phyloP scores from a whole-genome alignment of 53 echinoderm and acorn worm genomes.

The Echinometra lucunter region DNA sequence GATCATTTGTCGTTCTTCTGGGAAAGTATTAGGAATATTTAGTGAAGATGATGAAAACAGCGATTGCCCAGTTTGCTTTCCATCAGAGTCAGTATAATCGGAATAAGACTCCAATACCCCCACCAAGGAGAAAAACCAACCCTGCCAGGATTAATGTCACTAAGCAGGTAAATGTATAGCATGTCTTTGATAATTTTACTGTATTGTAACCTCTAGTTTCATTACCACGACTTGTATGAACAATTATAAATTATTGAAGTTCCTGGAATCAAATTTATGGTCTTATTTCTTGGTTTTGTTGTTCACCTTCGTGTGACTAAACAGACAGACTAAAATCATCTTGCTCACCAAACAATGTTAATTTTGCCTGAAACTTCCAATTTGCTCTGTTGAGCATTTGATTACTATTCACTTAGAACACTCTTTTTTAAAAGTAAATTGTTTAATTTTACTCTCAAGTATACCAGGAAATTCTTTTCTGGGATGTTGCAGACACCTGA shows the following conservation, averaged over 20 bases:
- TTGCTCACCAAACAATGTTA: no score
- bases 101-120: conserved; percentile 35
- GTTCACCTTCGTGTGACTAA: no score
- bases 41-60: conserved; percentile 53
- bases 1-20: background rate
- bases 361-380: background rate
- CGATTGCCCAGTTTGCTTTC: conserved; percentile 64
- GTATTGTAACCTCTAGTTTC: no score
- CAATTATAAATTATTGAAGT: background rate
- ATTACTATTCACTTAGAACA: background rate
- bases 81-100: conserved; percentile 53
- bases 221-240: background rate
- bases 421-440: background rate
- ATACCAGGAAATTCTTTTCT: background rate
- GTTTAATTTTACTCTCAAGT: background rate
- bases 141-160: conserved; percentile 11
- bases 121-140: conserved; percentile 44
- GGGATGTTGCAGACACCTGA: background rate
- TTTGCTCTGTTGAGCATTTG: background rate
- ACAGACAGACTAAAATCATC: no score
- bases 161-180: conserved; percentile 13
- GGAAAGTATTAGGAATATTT: background rate
- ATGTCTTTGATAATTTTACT: background rate
- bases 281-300: background rate
- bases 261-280: background rate